Evolutionary conservation across 2,113 vertebrate species (phyloP), one percentile per base, ranked within the genome.

Genomic region (Nannospalax galili): DNA sequence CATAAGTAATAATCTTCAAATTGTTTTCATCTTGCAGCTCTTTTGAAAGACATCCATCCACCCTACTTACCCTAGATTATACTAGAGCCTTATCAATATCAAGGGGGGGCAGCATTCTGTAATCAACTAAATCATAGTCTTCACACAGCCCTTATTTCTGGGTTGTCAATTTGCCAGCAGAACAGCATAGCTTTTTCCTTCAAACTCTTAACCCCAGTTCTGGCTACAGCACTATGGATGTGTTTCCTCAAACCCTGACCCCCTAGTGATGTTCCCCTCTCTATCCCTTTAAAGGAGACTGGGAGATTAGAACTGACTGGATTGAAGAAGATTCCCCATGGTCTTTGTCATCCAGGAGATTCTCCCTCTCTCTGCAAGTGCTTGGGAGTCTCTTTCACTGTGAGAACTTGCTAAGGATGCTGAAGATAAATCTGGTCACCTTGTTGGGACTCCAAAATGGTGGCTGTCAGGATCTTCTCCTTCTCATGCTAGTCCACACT

Each of bases 1-100:
- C 6, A 56, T 90, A 40, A 28, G 28, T 20, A 42, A 35, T 78
- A 28, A 10, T 90, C 37, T 15, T 82, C 28, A 40, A 40, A 69
- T 5, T 60, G 32, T 64, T 24, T 37, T 20, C 15, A 26, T 42
- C 62, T 78, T 28, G 0, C 2, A 84, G 22, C 45, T 42, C 37
- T 42, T 72, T 52, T 48, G 65, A 24, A 82, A 67, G 20, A 48
- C 45, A 92, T 56, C 20, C 45, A 92, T 56, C 20, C 19, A 45
- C n/a, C 15, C 26, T 37, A 7, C 26, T 1, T 37, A 1, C 42
- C 24, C 16, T 2, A 30, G 2, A 30, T 1, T 37, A 1, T 42
- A 30, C 16, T 2, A 30, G 2, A 30, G 40, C 30, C 17, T 16
- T 35, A 48, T 15, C 17, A 58, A 64, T 0, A 2, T 28, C 3